A percentile compares a stretch with the other conserved stretches of the same genome.
These are phyloP conservation scores for Drosophila prostipennis DNA, from an alignment of 2,888 invertebrate species.

Conservation along the genomic window DNA sequence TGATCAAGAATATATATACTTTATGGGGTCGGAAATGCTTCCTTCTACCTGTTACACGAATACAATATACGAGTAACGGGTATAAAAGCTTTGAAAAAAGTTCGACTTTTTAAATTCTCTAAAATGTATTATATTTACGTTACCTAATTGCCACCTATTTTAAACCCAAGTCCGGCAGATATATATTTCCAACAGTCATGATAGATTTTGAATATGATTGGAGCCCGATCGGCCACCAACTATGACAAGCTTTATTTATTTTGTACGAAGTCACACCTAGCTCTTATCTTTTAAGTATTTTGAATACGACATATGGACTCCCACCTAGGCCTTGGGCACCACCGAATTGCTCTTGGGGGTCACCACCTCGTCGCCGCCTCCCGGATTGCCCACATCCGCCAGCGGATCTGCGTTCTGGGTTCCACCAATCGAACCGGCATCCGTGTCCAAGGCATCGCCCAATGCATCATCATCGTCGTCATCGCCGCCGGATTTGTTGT, in stretches of 20 bases:
- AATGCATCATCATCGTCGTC: slow-evolving; percentile 85
- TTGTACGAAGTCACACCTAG: slow-evolving; percentile 31
- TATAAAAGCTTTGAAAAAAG: no score
- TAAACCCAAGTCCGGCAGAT: not conserved
- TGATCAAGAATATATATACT: no score
- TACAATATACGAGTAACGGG: no score
- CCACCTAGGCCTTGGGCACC: slow-evolving; percentile 49
- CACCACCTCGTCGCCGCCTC: slow-evolving; percentile 16
- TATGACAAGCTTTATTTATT: slow-evolving; percentile 36
- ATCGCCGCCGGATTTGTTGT: slow-evolving; percentile 89
- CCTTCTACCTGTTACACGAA: no score
- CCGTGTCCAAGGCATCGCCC: slow-evolving; percentile 67
- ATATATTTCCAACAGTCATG: not conserved
- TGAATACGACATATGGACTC: not conserved
- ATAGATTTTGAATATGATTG: slow-evolving; percentile 4
- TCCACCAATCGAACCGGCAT: slow-evolving; percentile 29
- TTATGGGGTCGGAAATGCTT: no score
- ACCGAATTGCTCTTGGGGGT: slow-evolving; percentile 20
- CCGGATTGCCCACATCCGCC: slow-evolving; percentile 45
- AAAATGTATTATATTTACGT: no score
- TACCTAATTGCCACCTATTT: not conserved
- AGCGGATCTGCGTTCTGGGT: slow-evolving; percentile 55
- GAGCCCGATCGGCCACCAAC: slow-evolving; percentile 2
- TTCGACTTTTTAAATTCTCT: no score
- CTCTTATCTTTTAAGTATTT: slow-evolving; percentile 16